These are phyloP conservation scores for Trochalopteron elliotii DNA, from an alignment of 2,113 vertebrate species.

Conservation along the genomic window DNA sequence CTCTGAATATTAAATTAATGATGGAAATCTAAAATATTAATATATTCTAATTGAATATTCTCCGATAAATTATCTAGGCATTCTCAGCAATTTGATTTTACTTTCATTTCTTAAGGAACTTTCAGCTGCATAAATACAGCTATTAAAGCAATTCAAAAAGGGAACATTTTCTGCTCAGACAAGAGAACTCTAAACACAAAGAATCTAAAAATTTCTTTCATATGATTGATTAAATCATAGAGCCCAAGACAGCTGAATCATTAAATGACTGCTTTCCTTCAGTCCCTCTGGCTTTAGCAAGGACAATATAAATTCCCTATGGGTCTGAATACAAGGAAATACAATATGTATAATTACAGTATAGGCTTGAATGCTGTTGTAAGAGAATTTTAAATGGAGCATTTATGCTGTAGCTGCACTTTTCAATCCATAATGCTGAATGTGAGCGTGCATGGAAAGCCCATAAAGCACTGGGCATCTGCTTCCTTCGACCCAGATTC, in stretches of 20 bases:
- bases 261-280: slow-evolving; percentile 74
- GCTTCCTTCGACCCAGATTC: slow-evolving; percentile 18
- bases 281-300: slow-evolving; percentile 75
- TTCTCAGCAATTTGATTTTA: slow-evolving; percentile 79
- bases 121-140: slow-evolving; percentile 80
- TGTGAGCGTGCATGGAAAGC: not conserved
- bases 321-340: slow-evolving; percentile 73
- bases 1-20: slow-evolving; percentile 85
- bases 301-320: slow-evolving; percentile 74
- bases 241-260: slow-evolving; percentile 76
- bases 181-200: slow-evolving; percentile 70
- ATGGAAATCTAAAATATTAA: slow-evolving; percentile 87
- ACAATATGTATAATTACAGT: slow-evolving; percentile 82
- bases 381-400: slow-evolving; percentile 54
- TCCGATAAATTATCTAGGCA: slow-evolving; percentile 86
- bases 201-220: slow-evolving; percentile 69
- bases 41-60: slow-evolving; percentile 87
- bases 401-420: slow-evolving; percentile 70
- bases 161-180: slow-evolving; percentile 72
- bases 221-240: slow-evolving; percentile 84
- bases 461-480: slow-evolving; percentile 32
- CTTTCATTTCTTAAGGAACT: slow-evolving; percentile 75
- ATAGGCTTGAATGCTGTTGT: slow-evolving; percentile 59
- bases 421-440: slow-evolving; percentile 10
- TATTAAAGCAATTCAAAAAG: slow-evolving; percentile 80